Evolutionary conservation across 2,888 invertebrate species (phyloP), one percentile per base, ranked within the genome.

Genomic region (Drosophila rubida): DNA sequence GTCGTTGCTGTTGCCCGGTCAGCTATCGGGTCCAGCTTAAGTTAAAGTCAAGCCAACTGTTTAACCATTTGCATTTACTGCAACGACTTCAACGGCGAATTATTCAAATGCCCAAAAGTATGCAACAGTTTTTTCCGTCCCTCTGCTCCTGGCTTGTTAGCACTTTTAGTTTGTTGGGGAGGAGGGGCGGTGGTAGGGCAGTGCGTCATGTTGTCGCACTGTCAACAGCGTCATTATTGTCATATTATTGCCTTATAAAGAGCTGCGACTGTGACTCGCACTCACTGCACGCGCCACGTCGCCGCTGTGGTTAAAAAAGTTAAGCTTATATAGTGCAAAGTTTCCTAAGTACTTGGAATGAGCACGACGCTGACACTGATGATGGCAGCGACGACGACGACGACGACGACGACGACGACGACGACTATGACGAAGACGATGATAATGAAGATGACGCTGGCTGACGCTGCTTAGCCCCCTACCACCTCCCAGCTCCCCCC

Each of bases 191-290:
- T n/a, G n/a, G n/a, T n/a, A n/a, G 39, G 30, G 8, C 53, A 49
- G 35, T 50, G 65, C 51, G 50, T 49, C 66, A 63, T 54, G 50
- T 58, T 75, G 63, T n/a, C 53, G 57, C 61, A 32, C 32, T 80
- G 87, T 87, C 75, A 80, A 75, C 72, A 80, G 64, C 66, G 61
- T 84, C 72, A 84, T 84, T 81, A 84, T 87, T 80, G 78, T 84
- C 82, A 75, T 80, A 78, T 80, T 81, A 80, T 75, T 72, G 71
- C 75, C 75, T 68, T 58, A 67, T 49, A 46, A 45, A 55, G 50
- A 46, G 41, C 27, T 54, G 44, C 2, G 32, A 19, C 61, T 50
- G 58, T n/a, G 16, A 27, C 32, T 48, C 19, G 48, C 25, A 16
- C 44, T 39, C 39, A 22, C 16, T 11, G 7, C 37, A 22, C 13